Evolutionary conservation across 2,888 invertebrate genomes (phyloP).

Genomic region (Phaedon cochleariae): DNA sequence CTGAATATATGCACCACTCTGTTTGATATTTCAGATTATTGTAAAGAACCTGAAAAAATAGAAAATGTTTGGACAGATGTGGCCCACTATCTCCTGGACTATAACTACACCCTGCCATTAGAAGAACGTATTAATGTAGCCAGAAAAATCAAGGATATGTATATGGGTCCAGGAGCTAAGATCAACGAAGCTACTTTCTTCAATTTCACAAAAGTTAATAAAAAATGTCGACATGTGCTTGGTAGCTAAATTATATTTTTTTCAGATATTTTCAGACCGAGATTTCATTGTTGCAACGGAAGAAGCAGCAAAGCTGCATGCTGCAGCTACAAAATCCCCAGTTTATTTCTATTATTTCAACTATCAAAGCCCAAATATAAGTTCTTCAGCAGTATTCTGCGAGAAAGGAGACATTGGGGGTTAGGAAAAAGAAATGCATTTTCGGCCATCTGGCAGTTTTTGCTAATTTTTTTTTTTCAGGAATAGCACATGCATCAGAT

Average conservation of each 20-base stretch:
- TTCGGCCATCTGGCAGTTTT: background rate
- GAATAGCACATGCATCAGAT: slow-evolving; percentile 45
- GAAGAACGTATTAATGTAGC: slow-evolving; percentile 39
- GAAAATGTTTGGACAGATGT: slow-evolving; percentile 49
- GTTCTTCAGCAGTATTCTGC: background rate
- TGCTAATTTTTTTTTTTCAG: slow-evolving; percentile 28
- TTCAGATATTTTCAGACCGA: slow-evolving; percentile 71
- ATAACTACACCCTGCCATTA: slow-evolving; percentile 46
- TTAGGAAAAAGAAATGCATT: slow-evolving; percentile 7
- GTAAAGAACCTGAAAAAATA: slow-evolving; percentile 52
- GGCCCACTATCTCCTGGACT: slow-evolving; percentile 48
- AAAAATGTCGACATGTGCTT: background rate
- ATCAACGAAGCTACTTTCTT: slow-evolving; percentile 41
- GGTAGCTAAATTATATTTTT: slow-evolving; percentile 14
- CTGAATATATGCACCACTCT: background rate
- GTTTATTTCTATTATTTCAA: slow-evolving; percentile 41
- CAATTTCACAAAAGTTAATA: slow-evolving; percentile 47
- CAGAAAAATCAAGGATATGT: slow-evolving; percentile 46
- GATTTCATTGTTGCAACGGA: slow-evolving; percentile 60
- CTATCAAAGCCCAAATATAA: background rate
- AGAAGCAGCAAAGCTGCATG: slow-evolving; percentile 45
- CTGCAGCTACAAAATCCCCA: slow-evolving; percentile 43
- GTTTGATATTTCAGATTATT: slow-evolving; percentile 14
- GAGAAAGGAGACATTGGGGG: slow-evolving; percentile 6
- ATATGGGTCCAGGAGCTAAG: slow-evolving; percentile 44